Base-by-base conservation (phyloP, 2,888 invertebrate genomes). In the Drosophila monieri region DNA sequence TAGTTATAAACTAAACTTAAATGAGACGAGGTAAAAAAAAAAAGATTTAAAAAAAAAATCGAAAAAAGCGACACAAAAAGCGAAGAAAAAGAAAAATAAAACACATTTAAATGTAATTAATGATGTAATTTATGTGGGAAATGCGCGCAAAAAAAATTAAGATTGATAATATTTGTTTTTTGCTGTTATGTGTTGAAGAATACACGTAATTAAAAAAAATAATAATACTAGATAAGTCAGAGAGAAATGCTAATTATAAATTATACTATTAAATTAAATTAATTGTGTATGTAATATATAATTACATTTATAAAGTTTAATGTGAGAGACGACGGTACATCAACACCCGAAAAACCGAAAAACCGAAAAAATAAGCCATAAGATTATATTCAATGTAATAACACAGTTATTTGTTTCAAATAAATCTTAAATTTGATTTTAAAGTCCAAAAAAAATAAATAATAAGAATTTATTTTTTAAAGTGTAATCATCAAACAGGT, bases 361-460 rank as follows among this genome's bases (percentile, higher is more conserved):
- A 73, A 8, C 49, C 18, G 39, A 67, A 23, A 55, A 59, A 43
- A 69, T 68, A 60, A 65, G 65, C 67, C 59, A 68, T 69, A 69
- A 68, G 69, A 67, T 59, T 84, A 77, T 78, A 81, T 77, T 89
- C 89, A 89, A 89, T 90, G 89, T 90, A 89, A 90, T 89, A 89
- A 89, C 85, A 89, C 90, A 89, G 90, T 90, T 90, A 90, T 90
- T 90, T 90, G 90, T 90, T 90, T 90, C 84, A 90, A 90, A 90
- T 90, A 90, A 90, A 90, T 90, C 90, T 90, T 90, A 87, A 85
- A 89, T 89, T 89, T 89, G 81, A 89, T 84, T 88, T 89, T 78
- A 88, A 89, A 77, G 67, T 69, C 74, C 57, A 57, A 30, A 23
- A 69, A 74, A 35, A 46, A 51, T 74, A 35, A 47, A 51, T 18